Evolutionary conservation across 2,113 vertebrate species (phyloP), one percentile per base, ranked within the genome.

Genomic region (Chamaetylas fuelleborni): DNA sequence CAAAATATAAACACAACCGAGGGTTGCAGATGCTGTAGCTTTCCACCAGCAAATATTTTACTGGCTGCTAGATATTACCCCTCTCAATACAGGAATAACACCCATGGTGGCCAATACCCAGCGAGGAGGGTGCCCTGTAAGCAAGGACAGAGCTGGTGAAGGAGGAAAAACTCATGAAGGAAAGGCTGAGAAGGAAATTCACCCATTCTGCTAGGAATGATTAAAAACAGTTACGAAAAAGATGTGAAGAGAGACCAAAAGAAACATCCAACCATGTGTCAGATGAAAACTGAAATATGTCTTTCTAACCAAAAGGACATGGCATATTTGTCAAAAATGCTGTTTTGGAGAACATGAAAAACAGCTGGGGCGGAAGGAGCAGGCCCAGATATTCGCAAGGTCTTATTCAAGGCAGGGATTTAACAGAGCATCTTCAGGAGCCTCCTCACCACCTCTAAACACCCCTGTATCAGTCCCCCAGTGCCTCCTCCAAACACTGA

Each of bases 51-150:
- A 60, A 81, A 53, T 0, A 4, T 36, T 76, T 62, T 25, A 47
- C 22, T 79, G 28, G n/a, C 33, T 72, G 43, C 20, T 89, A 42
- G 73, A 33, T 50, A 47, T 45, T 15, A 34, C 50, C 34, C 19
- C 40, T 79, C 70, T 67, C 33, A 51, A 38, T 5, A 76, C 7
- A 85, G 33, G 25, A 79, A 36, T 1, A 5, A 11, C n/a, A 65
- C 14, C n/a, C 47, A 51, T 0, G 0, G 40, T 9, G 7, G 51
- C 8, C 16, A 6, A 73, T 17, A 56, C 5, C 8, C 57, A 58
- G 51, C 0, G 0, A 66, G 25, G 29, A 90, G 34, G 26, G 19
- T 12, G n/a, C 19, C 8, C 51, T 47, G 51, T 8, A 22, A 84
- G 25, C 25, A 80, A 66, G 57, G n/a, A 33, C 18, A 62, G 47